These are phyloP conservation scores for Porites australiensis DNA, from an alignment of 64 coral and sea anemone species.

Conservation along the genomic window DNA sequence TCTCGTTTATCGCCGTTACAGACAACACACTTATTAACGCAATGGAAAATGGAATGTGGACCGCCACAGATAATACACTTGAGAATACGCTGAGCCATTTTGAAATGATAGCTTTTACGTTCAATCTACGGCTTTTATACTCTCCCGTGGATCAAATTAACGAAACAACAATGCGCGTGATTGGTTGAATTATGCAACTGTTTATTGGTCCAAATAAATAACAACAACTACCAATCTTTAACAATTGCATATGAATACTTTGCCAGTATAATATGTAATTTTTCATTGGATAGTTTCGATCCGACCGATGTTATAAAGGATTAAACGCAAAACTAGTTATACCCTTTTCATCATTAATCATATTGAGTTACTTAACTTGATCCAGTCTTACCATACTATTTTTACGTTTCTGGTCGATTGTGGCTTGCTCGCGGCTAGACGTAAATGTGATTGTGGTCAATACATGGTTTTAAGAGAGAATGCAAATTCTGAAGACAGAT, in stretches of 20 bases:
- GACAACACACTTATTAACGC: neutral
- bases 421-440: constrained; percentile 3
- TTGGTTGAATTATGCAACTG: too few species aligned
- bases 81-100: neutral
- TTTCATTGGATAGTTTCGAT: too few species aligned
- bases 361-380: neutral
- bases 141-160: too few species aligned
- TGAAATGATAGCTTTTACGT: too few species aligned
- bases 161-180: too few species aligned
- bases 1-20: neutral
- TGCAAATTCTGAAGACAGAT: neutral
- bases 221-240: too few species aligned
- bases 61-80: neutral
- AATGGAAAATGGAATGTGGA: neutral
- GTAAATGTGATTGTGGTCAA: neutral
- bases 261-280: too few species aligned
- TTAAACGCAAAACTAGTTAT: neutral
- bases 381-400: neutral
- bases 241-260: too few species aligned
- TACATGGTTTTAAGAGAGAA: neutral
- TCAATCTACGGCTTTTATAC: too few species aligned
- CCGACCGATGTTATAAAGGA: too few species aligned
- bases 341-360: constrained; percentile 22
- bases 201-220: too few species aligned
- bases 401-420: constrained; percentile 1